phyloP scores from a whole-genome alignment of 2,113 vertebrate species.

The Melanerpes formicivorus region DNA sequence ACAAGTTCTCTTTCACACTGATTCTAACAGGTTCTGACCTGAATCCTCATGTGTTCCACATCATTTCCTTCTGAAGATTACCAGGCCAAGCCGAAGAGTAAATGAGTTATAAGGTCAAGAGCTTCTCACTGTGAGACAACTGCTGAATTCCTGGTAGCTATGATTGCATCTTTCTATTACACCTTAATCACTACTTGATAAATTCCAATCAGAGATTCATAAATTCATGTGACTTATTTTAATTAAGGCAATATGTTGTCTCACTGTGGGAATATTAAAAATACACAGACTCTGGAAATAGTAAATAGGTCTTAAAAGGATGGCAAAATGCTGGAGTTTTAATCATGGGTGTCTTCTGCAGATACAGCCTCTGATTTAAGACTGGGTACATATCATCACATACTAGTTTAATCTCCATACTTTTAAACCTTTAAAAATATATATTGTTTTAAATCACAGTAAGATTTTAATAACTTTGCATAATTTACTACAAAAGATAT shows the following conservation, averaged over 20 bases:
- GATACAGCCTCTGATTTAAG: background rate
- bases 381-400: background rate
- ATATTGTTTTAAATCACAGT: background rate
- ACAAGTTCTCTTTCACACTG: constrained; percentile 54
- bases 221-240: constrained; percentile 67
- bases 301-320: constrained; percentile 36
- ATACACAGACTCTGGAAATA: background rate
- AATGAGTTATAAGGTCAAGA: constrained; percentile 76
- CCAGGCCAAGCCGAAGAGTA: constrained; percentile 58
- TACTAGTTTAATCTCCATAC: background rate
- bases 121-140: constrained; percentile 69
- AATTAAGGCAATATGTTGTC: constrained; percentile 65
- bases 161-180: constrained; percentile 61
- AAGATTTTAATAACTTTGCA: background rate
- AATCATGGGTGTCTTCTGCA: background rate
- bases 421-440: background rate
- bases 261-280: constrained; percentile 52
- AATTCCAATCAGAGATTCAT: constrained; percentile 61
- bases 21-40: constrained; percentile 65
- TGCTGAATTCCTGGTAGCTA: constrained; percentile 65
- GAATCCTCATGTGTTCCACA: constrained; percentile 66
- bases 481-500: background rate
- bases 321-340: background rate
- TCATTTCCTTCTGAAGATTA: constrained; percentile 74
- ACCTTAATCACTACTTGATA: constrained; percentile 67